Conservation (phyloP, 2,113 vertebrate genomes). For the Meleagris gallopavo region DNA sequence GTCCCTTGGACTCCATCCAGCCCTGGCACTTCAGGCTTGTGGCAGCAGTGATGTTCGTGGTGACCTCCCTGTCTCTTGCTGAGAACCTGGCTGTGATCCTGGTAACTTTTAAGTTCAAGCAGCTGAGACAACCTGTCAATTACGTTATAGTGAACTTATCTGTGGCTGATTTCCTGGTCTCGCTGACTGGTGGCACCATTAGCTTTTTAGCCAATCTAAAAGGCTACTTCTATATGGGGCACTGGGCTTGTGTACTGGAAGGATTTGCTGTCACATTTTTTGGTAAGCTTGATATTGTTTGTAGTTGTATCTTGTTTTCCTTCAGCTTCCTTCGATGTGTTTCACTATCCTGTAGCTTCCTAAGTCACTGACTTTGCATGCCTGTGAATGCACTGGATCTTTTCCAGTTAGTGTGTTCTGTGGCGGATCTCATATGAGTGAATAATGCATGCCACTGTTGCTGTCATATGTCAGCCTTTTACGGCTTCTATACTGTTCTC, state of each 20-base stretch:
- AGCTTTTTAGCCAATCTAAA: constrained; percentile 87
- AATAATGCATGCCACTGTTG: fast-evolving
- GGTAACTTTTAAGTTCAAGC: constrained; percentile 88
- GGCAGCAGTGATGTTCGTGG: constrained; percentile 86
- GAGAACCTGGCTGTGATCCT: constrained; percentile 91
- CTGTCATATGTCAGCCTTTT: neutral
- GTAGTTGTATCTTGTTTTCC: neutral
- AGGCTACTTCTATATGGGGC: constrained; percentile 91
- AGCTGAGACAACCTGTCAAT: constrained; percentile 88
- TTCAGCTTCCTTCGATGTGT: neutral
- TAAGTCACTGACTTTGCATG: neutral
- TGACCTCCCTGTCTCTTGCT: constrained; percentile 84
- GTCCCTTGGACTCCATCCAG: constrained; percentile 79
- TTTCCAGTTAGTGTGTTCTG: neutral
- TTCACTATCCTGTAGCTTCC: neutral
- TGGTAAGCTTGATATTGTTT: constrained; percentile 79
- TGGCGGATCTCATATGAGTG: neutral
- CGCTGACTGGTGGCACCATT: constrained; percentile 85
- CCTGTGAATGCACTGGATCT: neutral
- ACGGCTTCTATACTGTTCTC: fast-evolving
- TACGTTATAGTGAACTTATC: constrained; percentile 92
- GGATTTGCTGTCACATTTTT: constrained; percentile 93
- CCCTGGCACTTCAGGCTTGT: constrained; percentile 89
- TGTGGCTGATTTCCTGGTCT: constrained; percentile 89
- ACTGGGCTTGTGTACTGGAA: constrained; percentile 88